Base-by-base conservation (phyloP, 1,140 invertebrate species). In the Monomorium pharaonis region DNA sequence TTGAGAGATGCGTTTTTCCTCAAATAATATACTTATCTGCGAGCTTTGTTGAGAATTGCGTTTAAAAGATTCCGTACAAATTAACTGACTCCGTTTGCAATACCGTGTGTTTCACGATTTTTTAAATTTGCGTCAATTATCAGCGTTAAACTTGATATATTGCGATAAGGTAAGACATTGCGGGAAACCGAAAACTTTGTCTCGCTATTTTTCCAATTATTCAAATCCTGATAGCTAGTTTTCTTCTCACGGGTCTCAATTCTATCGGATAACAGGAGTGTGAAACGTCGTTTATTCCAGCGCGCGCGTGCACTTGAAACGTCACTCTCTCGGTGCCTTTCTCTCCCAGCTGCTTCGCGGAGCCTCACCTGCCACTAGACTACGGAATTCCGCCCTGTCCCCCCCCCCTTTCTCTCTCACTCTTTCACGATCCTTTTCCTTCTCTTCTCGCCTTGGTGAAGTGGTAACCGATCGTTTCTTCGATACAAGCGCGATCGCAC, bases 401-500 rank as follows among this genome's bases (percentile, higher is more conserved):
- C 44, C 47, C 70, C 75, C 47, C 67, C 56, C 60, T 85, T 47
- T 84, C 76, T 69, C 44, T 89, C 69, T 18, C 67, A 49, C 42
- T 84, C 44, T 37, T 16, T 49, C 37, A 30, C 21, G 14, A 30
- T n/a, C 14, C 62, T 18, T 10, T 16, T 42, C 5, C 12, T 86
- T 70, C 16, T 56, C n/a, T 67, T 33, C 37, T 37, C 42, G 67
- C 65, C 21, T 42, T 21, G 72, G 74, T 24, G 77, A 89, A 60
- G 77, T 84, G 78, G 85, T 86, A 89, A 86, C 65, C 88, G 88
- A 89, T 89, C 85, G 88, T 84, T 86, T 80, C 81, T 84, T 75
- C 88, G 88, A 89, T 89, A 89, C 74, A 86, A 49, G 44, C 89
- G 83, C 89, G 76, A 81, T 77, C 87, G 81, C 72, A 54, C 69